A percentile compares a stretch with the other conserved stretches of the same genome.
These are phyloP conservation scores for Drosophila phalerata DNA, from an alignment of 2,888 invertebrate species.

Conservation along the genomic window DNA sequence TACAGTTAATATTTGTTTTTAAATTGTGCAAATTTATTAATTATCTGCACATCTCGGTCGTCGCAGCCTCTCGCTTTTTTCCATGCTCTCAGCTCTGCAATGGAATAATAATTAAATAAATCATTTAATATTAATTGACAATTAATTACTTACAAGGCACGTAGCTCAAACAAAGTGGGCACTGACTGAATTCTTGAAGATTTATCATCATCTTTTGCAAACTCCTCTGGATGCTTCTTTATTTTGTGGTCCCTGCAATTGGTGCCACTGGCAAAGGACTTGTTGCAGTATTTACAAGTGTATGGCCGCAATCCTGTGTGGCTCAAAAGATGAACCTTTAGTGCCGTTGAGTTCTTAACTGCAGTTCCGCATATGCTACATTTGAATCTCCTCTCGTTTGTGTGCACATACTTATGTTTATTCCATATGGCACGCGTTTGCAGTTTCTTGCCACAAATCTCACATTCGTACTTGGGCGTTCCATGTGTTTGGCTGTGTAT, in stretches of 20 bases:
- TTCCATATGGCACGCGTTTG: constrained; percentile 85
- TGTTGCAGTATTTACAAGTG: constrained; percentile 84
- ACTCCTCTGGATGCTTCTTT: constrained; percentile 81
- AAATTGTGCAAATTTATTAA: background rate
- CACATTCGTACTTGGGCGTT: constrained; percentile 84
- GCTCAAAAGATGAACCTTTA: constrained; percentile 84
- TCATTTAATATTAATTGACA: background rate
- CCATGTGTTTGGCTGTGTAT: constrained; percentile 86
- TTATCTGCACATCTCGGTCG: constrained; percentile 9
- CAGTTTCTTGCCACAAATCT: constrained; percentile 84
- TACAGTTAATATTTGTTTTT: background rate
- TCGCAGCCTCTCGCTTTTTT: constrained; percentile 40
- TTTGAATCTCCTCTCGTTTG: constrained; percentile 80
- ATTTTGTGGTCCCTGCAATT: constrained; percentile 85
- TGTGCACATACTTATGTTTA: constrained; percentile 85
- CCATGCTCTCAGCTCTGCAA: constrained; percentile 50
- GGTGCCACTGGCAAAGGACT: constrained; percentile 83
- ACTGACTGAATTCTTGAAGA: constrained; percentile 74
- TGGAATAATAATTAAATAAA: background rate
- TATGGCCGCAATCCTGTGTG: constrained; percentile 84
- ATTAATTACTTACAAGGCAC: constrained; percentile 75
- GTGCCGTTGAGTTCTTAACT: constrained; percentile 84
- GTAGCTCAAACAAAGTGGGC: constrained; percentile 83
- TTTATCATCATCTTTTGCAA: constrained; percentile 64
- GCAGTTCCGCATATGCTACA: constrained; percentile 83